Evolutionary conservation across 2,888 invertebrate species (phyloP), one percentile per base, ranked within the genome.

Genomic region (Drosophila pseudotalamancana): DNA sequence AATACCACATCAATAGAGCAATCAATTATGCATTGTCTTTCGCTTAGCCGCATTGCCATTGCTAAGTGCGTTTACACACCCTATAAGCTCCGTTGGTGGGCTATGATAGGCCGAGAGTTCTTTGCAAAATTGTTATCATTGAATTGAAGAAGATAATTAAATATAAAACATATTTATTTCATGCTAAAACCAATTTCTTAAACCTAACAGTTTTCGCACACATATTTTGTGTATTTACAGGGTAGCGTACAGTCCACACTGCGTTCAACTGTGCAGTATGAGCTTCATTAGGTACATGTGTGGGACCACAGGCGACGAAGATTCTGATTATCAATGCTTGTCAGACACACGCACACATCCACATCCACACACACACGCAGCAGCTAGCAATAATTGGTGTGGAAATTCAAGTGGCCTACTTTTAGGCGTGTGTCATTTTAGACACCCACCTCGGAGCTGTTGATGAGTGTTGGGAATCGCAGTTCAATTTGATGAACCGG

Each of bases 11-110:
- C 59, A 32, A n/a, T 19, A 16, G 34, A 49, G 9, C 40, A 84
- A 84, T 84, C 85, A 45, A 87, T 84, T 84, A 46, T 37, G 45
- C 25, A 45, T 51, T 61, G 55, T 50, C 48, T 46, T 39, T 59
- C 16, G 9, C 19, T n/a, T 19, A 31, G 29, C 18, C 18, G 11
- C 37, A 23, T 37, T 35, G 29, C 43, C 35, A 37, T n/a, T 43
- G 42, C 11, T 23, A 8, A 18, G 5, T 27, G 3, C 14, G 6
- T 1, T 43, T 43, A 34, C 37, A 29, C 43, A 64, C 21, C 12
- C 3, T 3, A 4, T 9, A n/a, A n/a, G n/a, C n/a, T n/a, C n/a
- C n/a, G n/a, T 19, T 1, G 4, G 11, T 19, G 19, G 4, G 27
- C 37, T 18, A 2, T 29, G 27, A 23, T n/a, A n/a, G n/a, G n/a